These are phyloP conservation scores for Craseonycteris thonglongyai DNA, from an alignment of 2,113 vertebrate genomes.

Conservation along the genomic window DNA sequence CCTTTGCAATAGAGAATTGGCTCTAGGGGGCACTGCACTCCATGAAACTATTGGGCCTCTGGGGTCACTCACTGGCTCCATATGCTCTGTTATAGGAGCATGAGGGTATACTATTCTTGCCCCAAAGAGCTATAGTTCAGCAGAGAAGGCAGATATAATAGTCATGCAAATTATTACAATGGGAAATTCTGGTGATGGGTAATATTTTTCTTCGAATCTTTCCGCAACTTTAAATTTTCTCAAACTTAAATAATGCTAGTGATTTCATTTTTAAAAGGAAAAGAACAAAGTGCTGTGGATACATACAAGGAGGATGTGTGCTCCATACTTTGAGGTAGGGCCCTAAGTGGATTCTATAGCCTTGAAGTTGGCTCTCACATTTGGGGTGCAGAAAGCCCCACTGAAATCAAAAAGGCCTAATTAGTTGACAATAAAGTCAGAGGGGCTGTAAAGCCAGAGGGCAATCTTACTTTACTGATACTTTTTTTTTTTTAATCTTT, in stretches of 20 bases:
- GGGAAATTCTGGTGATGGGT: neutral
- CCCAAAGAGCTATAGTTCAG: neutral
- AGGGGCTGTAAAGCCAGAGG: neutral
- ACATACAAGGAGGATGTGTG: neutral
- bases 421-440: neutral
- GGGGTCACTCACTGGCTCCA: neutral
- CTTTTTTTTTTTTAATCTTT: too few species aligned
- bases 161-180: neutral
- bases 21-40: constrained; percentile 8
- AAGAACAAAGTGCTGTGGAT: neutral
- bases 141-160: neutral
- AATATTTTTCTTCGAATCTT: neutral
- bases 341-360: neutral
- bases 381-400: neutral
- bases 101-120: neutral
- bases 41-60: neutral
- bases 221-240: constrained; percentile 20
- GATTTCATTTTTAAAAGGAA: neutral
- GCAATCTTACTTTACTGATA: neutral
- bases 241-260: neutral
- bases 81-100: fast-evolving
- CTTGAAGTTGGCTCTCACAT: neutral
- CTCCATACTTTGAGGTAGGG: neutral
- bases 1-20: neutral
- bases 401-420: neutral